phyloP scores from a whole-genome alignment of 2,888 invertebrate species.

The Julus scanicus region DNA sequence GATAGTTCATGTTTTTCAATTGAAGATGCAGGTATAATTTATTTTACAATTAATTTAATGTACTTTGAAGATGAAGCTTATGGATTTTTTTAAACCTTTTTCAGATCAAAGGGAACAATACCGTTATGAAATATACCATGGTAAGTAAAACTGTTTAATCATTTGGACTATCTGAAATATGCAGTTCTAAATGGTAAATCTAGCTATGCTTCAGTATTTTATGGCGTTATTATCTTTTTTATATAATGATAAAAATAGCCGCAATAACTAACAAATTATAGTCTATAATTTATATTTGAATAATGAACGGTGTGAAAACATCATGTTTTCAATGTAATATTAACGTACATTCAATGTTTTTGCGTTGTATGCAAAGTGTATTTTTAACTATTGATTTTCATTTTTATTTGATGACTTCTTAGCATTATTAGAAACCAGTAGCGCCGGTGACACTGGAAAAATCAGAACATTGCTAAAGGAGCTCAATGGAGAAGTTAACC shows the following conservation, averaged over 20 bases:
- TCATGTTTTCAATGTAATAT: too few relatives aligned
- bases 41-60: neutral
- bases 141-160: conserved; percentile 51
- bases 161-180: neutral
- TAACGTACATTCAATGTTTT: too few relatives aligned
- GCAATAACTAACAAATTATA: too few relatives aligned
- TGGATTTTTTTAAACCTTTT: conserved; percentile 58
- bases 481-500: conserved; percentile 61
- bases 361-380: too few relatives aligned
- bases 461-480: conserved; percentile 76
- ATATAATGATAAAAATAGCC: too few relatives aligned
- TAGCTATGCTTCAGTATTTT: too few relatives aligned
- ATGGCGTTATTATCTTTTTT: too few relatives aligned
- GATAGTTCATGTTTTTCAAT: neutral
- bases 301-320: too few relatives aligned
- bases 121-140: conserved; percentile 75
- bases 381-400: too few relatives aligned
- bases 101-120: conserved; percentile 79
- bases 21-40: neutral
- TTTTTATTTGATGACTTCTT: conserved; percentile 63
- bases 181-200: too few relatives aligned
- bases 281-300: too few relatives aligned
- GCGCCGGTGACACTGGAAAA: conserved; percentile 76
- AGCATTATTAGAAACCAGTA: conserved; percentile 80
- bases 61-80: neutral